Percentiles rank a stretch among this genome's conserved stretches.
phyloP scores from a whole-genome alignment of 1,140 invertebrate species.

The Dendroctonus valens region DNA sequence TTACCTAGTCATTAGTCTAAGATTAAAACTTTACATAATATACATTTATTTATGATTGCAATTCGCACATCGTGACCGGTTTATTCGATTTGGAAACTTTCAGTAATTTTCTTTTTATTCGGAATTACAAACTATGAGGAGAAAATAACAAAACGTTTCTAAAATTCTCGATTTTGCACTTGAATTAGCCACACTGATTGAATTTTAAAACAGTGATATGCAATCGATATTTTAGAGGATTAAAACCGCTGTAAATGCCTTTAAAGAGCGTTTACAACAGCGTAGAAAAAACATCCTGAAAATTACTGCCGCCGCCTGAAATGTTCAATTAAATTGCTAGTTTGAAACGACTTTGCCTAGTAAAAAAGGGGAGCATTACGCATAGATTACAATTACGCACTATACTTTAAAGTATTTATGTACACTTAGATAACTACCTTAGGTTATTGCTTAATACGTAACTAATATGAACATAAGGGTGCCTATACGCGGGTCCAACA shows the following conservation, averaged over 20 bases:
- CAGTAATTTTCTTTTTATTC: neutral
- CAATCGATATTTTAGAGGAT: neutral
- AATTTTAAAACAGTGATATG: neutral
- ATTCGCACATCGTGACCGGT: conserved; percentile 42
- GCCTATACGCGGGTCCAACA: no score
- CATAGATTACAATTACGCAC: no score
- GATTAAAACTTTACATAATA: conserved; percentile 45
- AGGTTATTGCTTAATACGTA: no score
- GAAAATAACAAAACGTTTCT: neutral
- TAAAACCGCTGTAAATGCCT: neutral
- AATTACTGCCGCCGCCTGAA: no score
- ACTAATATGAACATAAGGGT: no score
- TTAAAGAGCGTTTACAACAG: neutral
- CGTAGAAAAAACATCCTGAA: no score
- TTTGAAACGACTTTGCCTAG: no score
- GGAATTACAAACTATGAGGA: neutral
- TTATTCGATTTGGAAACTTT: neutral
- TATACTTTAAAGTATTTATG: no score
- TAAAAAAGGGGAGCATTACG: no score
- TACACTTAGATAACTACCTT: no score
- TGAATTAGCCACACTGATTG: no score
- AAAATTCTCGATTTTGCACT: neutral
- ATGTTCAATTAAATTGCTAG: no score
- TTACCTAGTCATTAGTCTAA: conserved; percentile 32
- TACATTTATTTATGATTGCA: conserved; percentile 48